Evolutionary conservation across 2,888 invertebrate genomes (phyloP).

Genomic region (Nephrocerus scutellatus): DNA sequence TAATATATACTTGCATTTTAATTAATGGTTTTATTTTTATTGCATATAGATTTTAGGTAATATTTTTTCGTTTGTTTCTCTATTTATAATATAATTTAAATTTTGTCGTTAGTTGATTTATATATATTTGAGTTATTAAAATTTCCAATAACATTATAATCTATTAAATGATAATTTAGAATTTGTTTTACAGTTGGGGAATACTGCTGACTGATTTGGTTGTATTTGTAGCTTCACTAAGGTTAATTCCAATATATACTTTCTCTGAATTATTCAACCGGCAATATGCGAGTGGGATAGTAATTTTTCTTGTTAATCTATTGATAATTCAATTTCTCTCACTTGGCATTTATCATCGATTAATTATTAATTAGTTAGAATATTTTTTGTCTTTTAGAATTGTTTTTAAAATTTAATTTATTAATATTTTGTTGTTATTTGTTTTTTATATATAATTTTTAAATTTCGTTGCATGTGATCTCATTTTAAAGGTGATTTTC

Average conservation of each 20-base stretch:
- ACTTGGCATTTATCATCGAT: not conserved
- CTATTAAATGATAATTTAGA: slow-evolving; percentile 31
- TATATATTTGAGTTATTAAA: slow-evolving; percentile 8
- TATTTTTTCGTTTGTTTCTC: not conserved
- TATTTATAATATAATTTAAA: slow-evolving; percentile 10
- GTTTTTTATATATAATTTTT: slow-evolving; percentile 1
- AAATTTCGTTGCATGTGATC: slow-evolving; percentile 3
- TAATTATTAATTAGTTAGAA: too few relatives aligned
- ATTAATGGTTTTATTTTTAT: too few relatives aligned
- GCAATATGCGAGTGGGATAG: slow-evolving; percentile 5
- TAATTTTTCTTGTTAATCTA: too few relatives aligned
- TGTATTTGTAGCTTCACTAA: not conserved
- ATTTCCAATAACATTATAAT: slow-evolving; percentile 13
- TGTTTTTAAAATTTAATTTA: slow-evolving; percentile 12
- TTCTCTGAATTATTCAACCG: too few relatives aligned
- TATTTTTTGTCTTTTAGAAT: slow-evolving; percentile 7
- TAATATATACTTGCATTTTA: too few relatives aligned
- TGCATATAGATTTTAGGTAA: not conserved
- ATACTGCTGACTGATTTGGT: slow-evolving; percentile 10
- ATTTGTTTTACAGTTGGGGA: slow-evolving; percentile 28
- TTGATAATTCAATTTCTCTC: too few relatives aligned
- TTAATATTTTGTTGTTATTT: slow-evolving; percentile 3
- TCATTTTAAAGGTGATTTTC: not conserved
- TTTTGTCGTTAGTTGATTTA: slow-evolving; percentile 15
- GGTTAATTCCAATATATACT: too few relatives aligned